Evolutionary conservation across 2,888 invertebrate genomes (phyloP).

Genomic region (Megaustenia siamemsis): DNA sequence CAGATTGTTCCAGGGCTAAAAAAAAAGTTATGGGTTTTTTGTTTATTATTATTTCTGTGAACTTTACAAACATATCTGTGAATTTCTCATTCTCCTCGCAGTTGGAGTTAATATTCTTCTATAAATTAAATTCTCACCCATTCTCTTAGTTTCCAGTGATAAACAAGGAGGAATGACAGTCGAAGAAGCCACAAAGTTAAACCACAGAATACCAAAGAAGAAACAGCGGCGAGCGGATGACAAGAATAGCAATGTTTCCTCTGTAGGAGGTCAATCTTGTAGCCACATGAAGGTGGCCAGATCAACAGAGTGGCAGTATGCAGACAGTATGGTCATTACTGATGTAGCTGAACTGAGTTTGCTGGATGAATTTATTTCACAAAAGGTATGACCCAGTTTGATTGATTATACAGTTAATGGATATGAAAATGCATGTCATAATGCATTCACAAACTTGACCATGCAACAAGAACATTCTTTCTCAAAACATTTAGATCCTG

Average conservation of each 20-base stretch:
- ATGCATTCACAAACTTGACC: too few species aligned
- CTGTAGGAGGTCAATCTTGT: constrained; percentile 38
- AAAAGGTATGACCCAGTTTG: constrained; percentile 52
- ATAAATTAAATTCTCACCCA: constrained; percentile 32
- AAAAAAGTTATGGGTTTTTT: too few species aligned
- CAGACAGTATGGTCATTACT: constrained; percentile 57
- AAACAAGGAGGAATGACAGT: constrained; percentile 33
- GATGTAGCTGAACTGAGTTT: constrained; percentile 50
- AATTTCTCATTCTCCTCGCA: constrained; percentile 36
- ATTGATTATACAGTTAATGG: too few species aligned
- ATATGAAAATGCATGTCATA: too few species aligned
- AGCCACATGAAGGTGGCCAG: constrained; percentile 90
- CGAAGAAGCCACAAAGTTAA: constrained; percentile 32
- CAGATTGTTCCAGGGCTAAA: too few species aligned
- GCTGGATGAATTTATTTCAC: constrained; percentile 56
- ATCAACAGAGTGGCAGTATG: constrained; percentile 58
- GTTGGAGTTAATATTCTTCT: constrained; percentile 69
- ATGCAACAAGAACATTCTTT: too few species aligned
- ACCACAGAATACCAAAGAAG: constrained; percentile 49
- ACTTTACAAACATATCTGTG: not conserved
- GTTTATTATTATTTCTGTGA: not conserved
- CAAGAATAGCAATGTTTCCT: constrained; percentile 23
- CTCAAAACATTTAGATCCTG: too few species aligned
- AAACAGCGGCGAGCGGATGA: constrained; percentile 45
- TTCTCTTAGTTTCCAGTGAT: constrained; percentile 58